Evolutionary conservation across 2,797 vertebrate genomes (phyloP).

Genomic region (Myiotriccus ornatus): DNA sequence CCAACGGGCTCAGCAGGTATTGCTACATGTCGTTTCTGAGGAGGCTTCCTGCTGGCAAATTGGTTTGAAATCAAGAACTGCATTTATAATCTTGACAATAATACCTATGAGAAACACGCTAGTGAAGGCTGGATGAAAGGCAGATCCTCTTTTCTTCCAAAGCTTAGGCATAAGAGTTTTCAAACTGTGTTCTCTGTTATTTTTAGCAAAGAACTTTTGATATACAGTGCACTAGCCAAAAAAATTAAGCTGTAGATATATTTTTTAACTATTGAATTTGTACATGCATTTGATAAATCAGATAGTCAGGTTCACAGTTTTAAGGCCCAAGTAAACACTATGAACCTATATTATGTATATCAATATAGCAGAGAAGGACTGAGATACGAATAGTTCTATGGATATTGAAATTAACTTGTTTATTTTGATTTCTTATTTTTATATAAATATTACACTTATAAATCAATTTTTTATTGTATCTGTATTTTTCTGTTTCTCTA

Average conservation of each 20-base stretch:
- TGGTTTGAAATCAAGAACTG: constrained; percentile 51
- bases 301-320: not conserved
- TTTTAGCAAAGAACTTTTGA: not conserved
- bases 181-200: not conserved
- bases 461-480: not conserved
- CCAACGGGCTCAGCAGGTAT: constrained; percentile 15
- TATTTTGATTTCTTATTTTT: not conserved
- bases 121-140: constrained; percentile 49
- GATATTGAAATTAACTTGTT: not conserved
- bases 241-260: not conserved
- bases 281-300: not conserved
- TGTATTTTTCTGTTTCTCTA: not conserved
- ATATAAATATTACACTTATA: not conserved
- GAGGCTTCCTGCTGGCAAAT: constrained; percentile 52
- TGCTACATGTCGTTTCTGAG: not conserved
- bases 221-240: not conserved
- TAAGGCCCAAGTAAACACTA: not conserved
- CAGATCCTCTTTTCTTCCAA: constrained; percentile 24
- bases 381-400: not conserved
- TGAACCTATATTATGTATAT: not conserved
- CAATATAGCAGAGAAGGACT: not conserved
- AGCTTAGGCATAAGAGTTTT: not conserved
- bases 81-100: constrained; percentile 56
- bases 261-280: not conserved
- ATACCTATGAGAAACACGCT: not conserved